Evolutionary conservation across 2,113 vertebrate species (phyloP).

Genomic region (Nothocercus nigrocapillus): DNA sequence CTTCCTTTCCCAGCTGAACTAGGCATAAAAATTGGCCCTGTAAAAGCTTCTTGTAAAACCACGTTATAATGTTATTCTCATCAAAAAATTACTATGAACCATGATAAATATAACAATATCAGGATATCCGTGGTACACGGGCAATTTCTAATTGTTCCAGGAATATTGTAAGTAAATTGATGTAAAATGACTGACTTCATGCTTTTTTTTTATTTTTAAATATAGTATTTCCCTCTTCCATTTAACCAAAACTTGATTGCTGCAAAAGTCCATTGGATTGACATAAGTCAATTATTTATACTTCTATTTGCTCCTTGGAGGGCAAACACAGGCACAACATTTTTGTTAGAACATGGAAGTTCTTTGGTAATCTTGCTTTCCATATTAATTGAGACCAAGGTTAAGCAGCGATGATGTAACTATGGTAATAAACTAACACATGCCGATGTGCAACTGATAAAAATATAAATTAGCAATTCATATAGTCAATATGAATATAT

Average conservation of each 20-base stretch:
- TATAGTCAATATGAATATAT: not conserved
- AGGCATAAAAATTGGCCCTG: not conserved
- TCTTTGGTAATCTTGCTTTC: not conserved
- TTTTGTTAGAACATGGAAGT: not conserved
- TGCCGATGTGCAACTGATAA: not conserved
- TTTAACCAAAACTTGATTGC: not conserved
- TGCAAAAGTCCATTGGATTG: not conserved
- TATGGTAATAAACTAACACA: not conserved
- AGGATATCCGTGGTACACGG: not conserved
- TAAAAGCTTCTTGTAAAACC: constrained; percentile 4
- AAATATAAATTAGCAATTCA: not conserved
- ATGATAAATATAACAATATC: not conserved
- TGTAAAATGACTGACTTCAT: not conserved
- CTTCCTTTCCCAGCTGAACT: not conserved
- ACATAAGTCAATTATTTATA: not conserved
- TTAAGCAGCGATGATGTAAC: not conserved
- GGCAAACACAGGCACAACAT: accelerated
- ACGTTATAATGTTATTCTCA: not conserved
- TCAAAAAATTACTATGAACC: not conserved
- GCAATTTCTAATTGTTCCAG: not conserved
- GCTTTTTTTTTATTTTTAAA: not conserved
- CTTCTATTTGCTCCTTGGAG: not conserved
- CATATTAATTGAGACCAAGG: not conserved
- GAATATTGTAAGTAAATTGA: not conserved
- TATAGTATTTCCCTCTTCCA: not conserved